phyloP scores from a whole-genome alignment of 2,113 vertebrate species.

The Sebastes fasciatus region DNA sequence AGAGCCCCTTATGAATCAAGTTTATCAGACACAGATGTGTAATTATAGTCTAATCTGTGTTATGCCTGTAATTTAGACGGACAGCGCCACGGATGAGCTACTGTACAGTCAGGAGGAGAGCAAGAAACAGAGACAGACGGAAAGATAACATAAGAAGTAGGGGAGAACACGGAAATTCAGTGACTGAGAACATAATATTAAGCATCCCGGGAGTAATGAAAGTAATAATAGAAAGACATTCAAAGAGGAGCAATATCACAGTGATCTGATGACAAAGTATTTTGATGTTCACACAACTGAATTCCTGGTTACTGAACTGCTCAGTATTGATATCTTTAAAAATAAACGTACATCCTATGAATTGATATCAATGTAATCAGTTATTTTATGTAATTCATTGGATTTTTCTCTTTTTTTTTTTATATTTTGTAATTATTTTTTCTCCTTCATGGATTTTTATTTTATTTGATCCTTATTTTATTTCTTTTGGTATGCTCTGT shows the following conservation, averaged over 20 bases:
- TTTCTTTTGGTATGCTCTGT: too few relatives aligned
- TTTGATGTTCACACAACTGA: neutral
- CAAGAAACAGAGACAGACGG: neutral
- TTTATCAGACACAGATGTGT: constrained; percentile 73
- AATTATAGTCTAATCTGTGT: constrained; percentile 72
- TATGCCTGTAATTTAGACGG: constrained; percentile 61
- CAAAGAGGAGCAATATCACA: neutral
- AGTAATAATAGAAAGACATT: constrained; percentile 4
- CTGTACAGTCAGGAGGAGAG: neutral
- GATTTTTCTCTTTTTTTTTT: too few relatives aligned
- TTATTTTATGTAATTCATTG: too few relatives aligned
- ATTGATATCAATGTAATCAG: too few relatives aligned
- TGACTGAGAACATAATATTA: neutral
- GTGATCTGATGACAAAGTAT: neutral
- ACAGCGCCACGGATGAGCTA: constrained; percentile 17
- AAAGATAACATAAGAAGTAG: constrained; percentile 14
- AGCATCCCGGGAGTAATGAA: neutral
- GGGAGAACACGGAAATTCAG: constrained; percentile 2
- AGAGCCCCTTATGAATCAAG: constrained; percentile 69
- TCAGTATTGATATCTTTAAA: neutral
- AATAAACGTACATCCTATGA: too few relatives aligned
- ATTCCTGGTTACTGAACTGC: neutral
- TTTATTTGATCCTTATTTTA: too few relatives aligned
- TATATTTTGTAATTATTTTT: too few relatives aligned
- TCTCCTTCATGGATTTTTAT: too few relatives aligned